These are phyloP conservation scores for zebrafish (Danio rerio) DNA, from an alignment of 2,113 vertebrate genomes.

Conservation along the genomic window GRCz12tu NC_133180.1:22581001-22581500, in stretches of 20 bases:
- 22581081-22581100: neutral
- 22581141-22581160: neutral
- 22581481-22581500: neutral
- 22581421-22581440: neutral
- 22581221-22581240: conserved; percentile 92
- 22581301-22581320: conserved; percentile 92
- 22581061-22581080: neutral
- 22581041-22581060: too few relatives aligned
- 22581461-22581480: neutral
- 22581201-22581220: conserved; percentile 91
- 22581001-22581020: too few relatives aligned
- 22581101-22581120: neutral
- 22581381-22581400: neutral
- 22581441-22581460: neutral
- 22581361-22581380: neutral
- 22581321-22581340: neutral
- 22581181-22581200: conserved; percentile 86
- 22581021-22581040: too few relatives aligned
- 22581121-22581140: neutral
- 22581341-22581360: neutral
- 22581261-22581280: conserved; percentile 85
- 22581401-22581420: neutral
- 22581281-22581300: conserved; percentile 88
- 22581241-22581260: conserved; percentile 84
- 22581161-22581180: neutral